phyloP scores from a whole-genome alignment of 2,113 vertebrate species.

The Hyperopisus bebe region DNA sequence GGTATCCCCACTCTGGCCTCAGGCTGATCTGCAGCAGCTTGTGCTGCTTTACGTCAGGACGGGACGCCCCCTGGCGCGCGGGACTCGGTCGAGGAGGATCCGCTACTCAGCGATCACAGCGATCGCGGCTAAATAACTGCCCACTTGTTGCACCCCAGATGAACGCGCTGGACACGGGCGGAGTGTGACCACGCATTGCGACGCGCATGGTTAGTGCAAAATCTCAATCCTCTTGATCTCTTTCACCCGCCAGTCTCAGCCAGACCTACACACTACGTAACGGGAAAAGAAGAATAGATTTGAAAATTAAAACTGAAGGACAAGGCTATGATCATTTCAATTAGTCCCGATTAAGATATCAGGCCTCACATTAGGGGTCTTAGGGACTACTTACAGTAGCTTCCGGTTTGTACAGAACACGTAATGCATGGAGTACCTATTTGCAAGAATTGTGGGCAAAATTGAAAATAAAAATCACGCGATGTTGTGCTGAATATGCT shows the following conservation, averaged over 20 bases:
- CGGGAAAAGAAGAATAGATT: background rate
- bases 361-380: background rate
- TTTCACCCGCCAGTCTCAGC: background rate
- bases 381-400: background rate
- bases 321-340: background rate
- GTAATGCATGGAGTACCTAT: background rate
- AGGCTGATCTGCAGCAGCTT: background rate
- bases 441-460: background rate
- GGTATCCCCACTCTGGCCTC: slow-evolving; percentile 18
- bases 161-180: slow-evolving; percentile 28
- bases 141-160: slow-evolving; percentile 41
- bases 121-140: slow-evolving; percentile 24
- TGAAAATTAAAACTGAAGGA: background rate
- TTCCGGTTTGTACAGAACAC: background rate
- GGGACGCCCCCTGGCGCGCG: slow-evolving; percentile 31
- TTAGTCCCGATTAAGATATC: background rate
- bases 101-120: slow-evolving; percentile 3
- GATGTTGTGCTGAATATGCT: background rate
- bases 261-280: background rate
- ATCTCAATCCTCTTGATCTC: background rate
- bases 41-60: slow-evolving; percentile 30
- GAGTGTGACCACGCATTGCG: slow-evolving; percentile 37
- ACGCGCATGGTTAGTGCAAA: slow-evolving; percentile 59
- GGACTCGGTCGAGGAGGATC: slow-evolving; percentile 28
- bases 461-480: background rate